A percentile compares a stretch with the other conserved stretches of the same genome.
phyloP scores from a whole-genome alignment of 2,113 vertebrate species.

The Psettodes erumei region DNA sequence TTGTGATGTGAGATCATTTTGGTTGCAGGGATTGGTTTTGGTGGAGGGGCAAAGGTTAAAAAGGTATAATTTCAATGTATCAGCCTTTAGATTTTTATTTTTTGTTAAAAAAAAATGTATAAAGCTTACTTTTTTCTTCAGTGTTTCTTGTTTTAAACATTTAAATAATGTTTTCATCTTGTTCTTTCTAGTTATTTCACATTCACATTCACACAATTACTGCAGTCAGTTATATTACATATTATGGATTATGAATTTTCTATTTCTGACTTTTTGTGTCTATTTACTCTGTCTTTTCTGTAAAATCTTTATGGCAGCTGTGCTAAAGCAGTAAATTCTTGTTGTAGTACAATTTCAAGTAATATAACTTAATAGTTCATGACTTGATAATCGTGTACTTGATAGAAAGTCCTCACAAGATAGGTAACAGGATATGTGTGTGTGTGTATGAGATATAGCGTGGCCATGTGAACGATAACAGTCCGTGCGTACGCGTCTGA shows the following conservation, averaged over 20 bases:
- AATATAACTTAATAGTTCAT: not conserved
- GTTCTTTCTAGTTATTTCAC: not conserved
- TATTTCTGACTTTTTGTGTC: not conserved
- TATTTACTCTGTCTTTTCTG: not conserved
- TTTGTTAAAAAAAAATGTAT: no score
- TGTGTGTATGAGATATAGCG: not conserved
- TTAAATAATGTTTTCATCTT: not conserved
- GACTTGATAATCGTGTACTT: no score
- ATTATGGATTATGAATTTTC: not conserved
- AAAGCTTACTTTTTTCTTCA: not conserved
- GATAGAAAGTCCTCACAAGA: not conserved
- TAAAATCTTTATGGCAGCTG: not conserved
- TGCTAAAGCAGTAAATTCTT: not conserved
- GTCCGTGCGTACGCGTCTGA: constrained; percentile 35
- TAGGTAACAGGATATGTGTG: not conserved
- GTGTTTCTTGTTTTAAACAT: not conserved
- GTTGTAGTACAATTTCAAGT: not conserved
- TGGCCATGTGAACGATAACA: constrained; percentile 47
- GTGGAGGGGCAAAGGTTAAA: not conserved
- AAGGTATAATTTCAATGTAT: not conserved
- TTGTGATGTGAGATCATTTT: constrained; percentile 37
- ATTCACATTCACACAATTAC: not conserved
- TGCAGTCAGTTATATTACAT: not conserved
- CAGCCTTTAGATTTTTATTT: not conserved
- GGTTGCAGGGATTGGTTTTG: not conserved